Base-by-base conservation (phyloP, 1,140 invertebrate genomes). In the Lucilia cuprina region DNA sequence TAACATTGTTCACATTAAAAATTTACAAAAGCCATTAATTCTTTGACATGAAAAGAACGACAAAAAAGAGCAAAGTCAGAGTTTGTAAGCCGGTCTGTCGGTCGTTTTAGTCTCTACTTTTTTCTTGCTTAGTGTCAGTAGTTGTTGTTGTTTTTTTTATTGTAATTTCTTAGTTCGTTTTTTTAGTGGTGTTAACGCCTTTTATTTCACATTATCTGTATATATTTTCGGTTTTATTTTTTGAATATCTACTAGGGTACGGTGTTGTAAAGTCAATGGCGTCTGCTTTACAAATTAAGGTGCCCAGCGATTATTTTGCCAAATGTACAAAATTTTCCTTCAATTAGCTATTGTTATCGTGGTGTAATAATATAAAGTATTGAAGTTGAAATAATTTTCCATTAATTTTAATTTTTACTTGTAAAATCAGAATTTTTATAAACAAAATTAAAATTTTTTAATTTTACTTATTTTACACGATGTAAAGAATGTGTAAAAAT, bases 141-240 rank as follows among this genome's bases (percentile, higher is more conserved):
- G 25, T 74, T 21, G 19, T 10, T 74, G 65, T 74, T n/a, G n/a
- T 14, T 21, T n/a, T 25, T 74, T 19, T 34, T 75, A 17, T 75
- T 75, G 25, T 75, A 30, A 34, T 75, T 75, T 75, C 30, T 30
- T 35, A 30, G 12, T 35, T 75, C 34, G 13, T 75, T 17, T 75
- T n/a, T 34, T 75, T 75, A 10, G 10, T 75, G 30, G 74, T 75
- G 74, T 75, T 75, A 75, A 75, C 74, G 74, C 74, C 74, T 75
- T 75, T 75, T 75, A 75, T 75, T 75, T 75, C 74, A 75, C 74
- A 34, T 75, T 75, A 41, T 75, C 74, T 75, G 9, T 75, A 12
- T 25, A 14, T n/a, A 41, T 75, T 75, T 60, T 60, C 7, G 55
- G n/a, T 12, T 60, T 17, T 60, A 12, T 75, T 75, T n/a, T 34